Base-by-base conservation (phyloP, 2,888 invertebrate species). In the Globia sparganii region DNA sequence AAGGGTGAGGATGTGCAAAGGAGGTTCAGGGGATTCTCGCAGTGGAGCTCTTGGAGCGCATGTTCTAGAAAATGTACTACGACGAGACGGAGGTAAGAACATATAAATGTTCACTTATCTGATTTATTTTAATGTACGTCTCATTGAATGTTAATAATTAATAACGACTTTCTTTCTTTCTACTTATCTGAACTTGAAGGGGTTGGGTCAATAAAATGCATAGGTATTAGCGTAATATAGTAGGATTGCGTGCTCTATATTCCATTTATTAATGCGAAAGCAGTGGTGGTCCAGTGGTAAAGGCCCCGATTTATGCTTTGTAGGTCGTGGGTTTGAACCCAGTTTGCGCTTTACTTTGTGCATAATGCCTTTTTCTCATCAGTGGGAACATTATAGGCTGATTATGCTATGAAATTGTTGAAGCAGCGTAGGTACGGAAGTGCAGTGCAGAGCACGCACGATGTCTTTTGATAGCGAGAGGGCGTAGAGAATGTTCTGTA, bases 1-100 rank as follows among this genome's bases (percentile, higher is more conserved):
- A 89, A 92, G 66, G 86, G 88, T 8, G 92, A 91, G 58, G 94
- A 95, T 58, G 88, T 95, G 46, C 96, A 96, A 87, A 95, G 93
- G 83, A 93, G 91, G 77, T 95, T 95, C 78, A 91, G 97, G 46
- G 97, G 98, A 25, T 98, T 98, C 90, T 97, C 98, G 1, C 97
- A 97, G 86, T 99, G 99, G 99, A 98, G 98, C 59, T 96, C 97
- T 49, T 99, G 99, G 99, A 98, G 98, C 1, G 95, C 97, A 21
- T 99, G 99, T 91, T 98, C 98, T 0, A 97, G 97, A 81, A 97
- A 97, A 85, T 99, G 99, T 92, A 97, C 98, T 31, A 99, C 99
- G 4, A 97, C 98, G 58, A 97, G 99, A 86, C 97, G 97, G 91
- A 98, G 98, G 98, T 98, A 92, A 82, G 77, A 65, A 13, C 0